Evolutionary conservation across 2,797 vertebrate genomes (phyloP).

Genomic region (Macropodus opercularis): DNA sequence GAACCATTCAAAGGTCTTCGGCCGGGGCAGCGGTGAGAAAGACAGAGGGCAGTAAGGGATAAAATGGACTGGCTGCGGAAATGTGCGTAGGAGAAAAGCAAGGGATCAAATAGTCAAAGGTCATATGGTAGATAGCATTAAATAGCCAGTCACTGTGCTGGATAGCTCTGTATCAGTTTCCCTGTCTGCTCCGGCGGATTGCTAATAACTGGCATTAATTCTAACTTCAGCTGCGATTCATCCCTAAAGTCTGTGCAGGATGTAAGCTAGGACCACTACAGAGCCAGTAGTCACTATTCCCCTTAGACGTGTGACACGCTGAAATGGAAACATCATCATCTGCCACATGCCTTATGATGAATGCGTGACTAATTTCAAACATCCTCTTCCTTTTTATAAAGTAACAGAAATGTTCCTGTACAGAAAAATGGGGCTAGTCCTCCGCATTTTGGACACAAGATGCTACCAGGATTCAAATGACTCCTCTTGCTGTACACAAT

Average conservation of each 20-base stretch:
- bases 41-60: conserved; percentile 5
- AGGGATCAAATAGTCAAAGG: conserved; percentile 50
- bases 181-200: conserved; percentile 34
- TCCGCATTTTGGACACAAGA: not conserved
- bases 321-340: conserved; percentile 25
- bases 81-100: conserved; percentile 54
- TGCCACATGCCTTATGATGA: conserved; percentile 25
- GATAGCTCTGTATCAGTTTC: conserved; percentile 39
- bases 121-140: conserved; percentile 50
- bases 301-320: not conserved
- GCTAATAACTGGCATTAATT: conserved; percentile 29
- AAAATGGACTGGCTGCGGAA: conserved; percentile 18
- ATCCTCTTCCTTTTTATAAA: conserved; percentile 24
- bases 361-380: conserved; percentile 4
- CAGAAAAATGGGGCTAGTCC: not conserved
- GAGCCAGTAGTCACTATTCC: conserved; percentile 11
- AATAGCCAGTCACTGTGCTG: conserved; percentile 30
- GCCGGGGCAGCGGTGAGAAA: conserved; percentile 49
- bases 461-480: conserved; percentile 6
- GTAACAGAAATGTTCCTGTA: not conserved
- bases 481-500: conserved; percentile 3
- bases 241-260: conserved; percentile 1
- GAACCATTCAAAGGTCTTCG: conserved; percentile 73
- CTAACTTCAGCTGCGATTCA: conserved; percentile 15
- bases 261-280: conserved; percentile 3